Percentiles rank a stretch among this genome's conserved stretches.
These are phyloP conservation scores for Cerceris rybyensis DNA, from an alignment of 2,888 invertebrate genomes.

Conservation along the genomic window DNA sequence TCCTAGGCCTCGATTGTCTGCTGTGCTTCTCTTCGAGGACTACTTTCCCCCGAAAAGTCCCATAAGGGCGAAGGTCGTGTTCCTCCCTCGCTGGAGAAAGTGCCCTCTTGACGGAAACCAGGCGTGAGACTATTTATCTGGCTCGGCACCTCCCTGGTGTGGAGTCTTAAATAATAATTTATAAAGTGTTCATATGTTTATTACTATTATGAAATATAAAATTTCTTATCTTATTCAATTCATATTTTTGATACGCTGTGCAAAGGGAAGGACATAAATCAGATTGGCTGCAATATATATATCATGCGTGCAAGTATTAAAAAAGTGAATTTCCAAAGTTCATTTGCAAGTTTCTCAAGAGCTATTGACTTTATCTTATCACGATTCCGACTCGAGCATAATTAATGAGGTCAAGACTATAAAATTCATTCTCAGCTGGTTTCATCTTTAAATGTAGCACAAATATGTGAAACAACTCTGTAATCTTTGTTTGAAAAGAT, in stretches of 20 bases:
- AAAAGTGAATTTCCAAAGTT: not conserved
- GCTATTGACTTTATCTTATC: conserved; percentile 14
- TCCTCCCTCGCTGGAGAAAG: no score
- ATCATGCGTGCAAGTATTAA: not conserved
- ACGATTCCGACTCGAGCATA: conserved; percentile 2
- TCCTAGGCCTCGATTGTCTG: no score
- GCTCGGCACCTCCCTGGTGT: no score
- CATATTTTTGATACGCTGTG: not conserved
- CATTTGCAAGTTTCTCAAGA: no score
- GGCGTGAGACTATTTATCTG: no score
- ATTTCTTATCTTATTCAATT: conserved; percentile 1
- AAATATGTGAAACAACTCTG: not conserved
- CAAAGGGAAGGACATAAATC: not conserved
- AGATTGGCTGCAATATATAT: not conserved
- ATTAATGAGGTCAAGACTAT: not conserved
- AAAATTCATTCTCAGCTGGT: conserved; percentile 7
- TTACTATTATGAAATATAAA: not conserved
- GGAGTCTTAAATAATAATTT: no score
- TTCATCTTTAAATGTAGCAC: conserved; percentile 11
- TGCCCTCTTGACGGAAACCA: no score
- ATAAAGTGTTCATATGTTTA: not conserved
- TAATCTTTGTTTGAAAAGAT: not conserved
- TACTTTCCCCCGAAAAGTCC: no score
- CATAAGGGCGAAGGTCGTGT: no score
- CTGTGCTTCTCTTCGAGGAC: no score